A percentile compares a stretch with the other conserved stretches of the same genome.
Conservation (phyloP, 35 echinoderm and acorn worm species). For the Acanthaster planci region DNA sequence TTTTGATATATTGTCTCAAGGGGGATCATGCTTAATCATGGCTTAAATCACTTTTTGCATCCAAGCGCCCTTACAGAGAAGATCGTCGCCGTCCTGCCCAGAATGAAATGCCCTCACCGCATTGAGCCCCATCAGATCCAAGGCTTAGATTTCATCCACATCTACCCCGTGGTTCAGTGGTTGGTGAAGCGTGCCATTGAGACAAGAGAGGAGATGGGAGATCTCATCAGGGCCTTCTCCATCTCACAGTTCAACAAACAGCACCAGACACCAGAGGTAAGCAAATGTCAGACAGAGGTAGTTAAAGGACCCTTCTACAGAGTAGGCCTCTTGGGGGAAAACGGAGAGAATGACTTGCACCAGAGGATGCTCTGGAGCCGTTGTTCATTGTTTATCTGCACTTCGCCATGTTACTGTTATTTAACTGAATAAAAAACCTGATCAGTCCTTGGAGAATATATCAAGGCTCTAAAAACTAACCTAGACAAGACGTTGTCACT, state of each 20-base stretch:
- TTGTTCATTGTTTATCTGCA: too few species aligned
- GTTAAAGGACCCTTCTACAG: neutral
- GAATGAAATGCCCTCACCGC: slow-evolving; percentile 98
- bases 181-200: slow-evolving; percentile 95
- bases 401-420: too few species aligned
- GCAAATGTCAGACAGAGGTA: neutral
- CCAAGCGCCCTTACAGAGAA: slow-evolving; percentile 97
- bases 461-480: neutral
- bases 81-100: slow-evolving; percentile 94
- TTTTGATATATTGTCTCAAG: too few species aligned
- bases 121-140: slow-evolving; percentile 99
- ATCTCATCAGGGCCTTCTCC: slow-evolving; percentile 92
- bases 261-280: slow-evolving; percentile 91
- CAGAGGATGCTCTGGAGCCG: too few species aligned
- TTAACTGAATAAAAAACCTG: neutral
- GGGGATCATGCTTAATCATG: too few species aligned
- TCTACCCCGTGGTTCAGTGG: slow-evolving; percentile 99
- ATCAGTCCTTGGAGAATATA: neutral
- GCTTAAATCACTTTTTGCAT: too few species aligned
- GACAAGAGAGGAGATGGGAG: slow-evolving; percentile 94
- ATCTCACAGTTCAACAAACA: slow-evolving; percentile 96
- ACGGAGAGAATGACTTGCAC: too few species aligned
- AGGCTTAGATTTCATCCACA: slow-evolving; percentile 98
- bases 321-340: neutral
- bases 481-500: neutral